Percentiles rank a stretch among this genome's conserved stretches.
phyloP scores from a whole-genome alignment of 2,797 vertebrate genomes.

The Mus minutoides region DNA sequence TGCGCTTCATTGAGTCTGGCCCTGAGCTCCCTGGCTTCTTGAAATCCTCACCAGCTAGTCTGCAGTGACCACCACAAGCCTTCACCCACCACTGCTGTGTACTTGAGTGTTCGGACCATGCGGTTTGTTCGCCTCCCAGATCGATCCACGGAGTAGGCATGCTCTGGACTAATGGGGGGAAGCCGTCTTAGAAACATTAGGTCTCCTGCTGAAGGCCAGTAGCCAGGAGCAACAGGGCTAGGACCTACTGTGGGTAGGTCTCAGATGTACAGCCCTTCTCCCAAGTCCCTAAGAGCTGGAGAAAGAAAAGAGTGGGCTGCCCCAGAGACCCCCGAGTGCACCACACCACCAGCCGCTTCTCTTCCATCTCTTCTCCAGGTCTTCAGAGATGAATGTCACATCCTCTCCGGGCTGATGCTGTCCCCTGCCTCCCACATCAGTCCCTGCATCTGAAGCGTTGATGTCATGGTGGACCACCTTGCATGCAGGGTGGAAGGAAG shows the following conservation, averaged over 20 bases:
- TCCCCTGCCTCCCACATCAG: not conserved
- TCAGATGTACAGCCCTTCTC: not conserved
- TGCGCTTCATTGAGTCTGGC: not conserved
- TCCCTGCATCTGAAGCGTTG: rapidly evolving
- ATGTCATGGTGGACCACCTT: not conserved
- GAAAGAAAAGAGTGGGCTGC: not conserved
- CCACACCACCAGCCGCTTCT: not conserved
- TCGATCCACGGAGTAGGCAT: not conserved
- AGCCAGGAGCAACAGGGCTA: not conserved
- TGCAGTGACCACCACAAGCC: not conserved
- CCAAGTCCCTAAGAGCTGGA: not conserved
- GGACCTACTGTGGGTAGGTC: not conserved
- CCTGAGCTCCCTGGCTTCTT: no score
- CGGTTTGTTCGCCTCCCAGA: rapidly evolving
- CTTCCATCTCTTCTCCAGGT: not conserved
- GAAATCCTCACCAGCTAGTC: rapidly evolving
- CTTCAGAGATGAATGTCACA: not conserved
- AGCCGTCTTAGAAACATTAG: not conserved
- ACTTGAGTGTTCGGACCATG: no score
- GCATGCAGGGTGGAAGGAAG: not conserved
- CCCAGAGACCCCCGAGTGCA: not conserved
- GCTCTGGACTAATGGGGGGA: not conserved
- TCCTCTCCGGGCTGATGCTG: not conserved
- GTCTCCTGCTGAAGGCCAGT: not conserved
- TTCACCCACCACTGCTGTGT: rapidly evolving